A percentile compares a stretch with the other conserved stretches of the same genome.
Evolutionary conservation across 2,113 vertebrate species (phyloP).

Genomic region (Phaethornis superciliosus): DNA sequence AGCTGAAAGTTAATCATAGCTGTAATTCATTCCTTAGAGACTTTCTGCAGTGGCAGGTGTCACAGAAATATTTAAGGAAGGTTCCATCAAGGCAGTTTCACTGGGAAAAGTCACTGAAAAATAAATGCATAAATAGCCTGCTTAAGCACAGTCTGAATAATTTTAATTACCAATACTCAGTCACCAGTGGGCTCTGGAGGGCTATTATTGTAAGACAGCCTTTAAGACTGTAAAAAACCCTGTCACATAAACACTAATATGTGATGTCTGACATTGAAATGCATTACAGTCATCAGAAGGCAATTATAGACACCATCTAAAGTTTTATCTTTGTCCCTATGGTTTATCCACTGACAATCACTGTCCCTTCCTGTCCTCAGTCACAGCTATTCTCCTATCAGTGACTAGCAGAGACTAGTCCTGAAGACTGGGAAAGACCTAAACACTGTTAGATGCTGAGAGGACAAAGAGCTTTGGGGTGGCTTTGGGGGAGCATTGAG

Average conservation of each 20-base stretch:
- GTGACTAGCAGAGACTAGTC: not conserved
- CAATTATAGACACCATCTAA: accelerated
- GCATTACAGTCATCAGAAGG: not conserved
- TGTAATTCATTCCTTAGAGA: not conserved
- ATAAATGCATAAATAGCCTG: not conserved
- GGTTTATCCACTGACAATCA: accelerated
- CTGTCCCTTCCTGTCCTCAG: not conserved
- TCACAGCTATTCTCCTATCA: not conserved
- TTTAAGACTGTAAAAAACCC: not conserved
- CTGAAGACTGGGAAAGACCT: not conserved
- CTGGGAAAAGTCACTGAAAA: not conserved
- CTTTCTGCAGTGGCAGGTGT: constrained; percentile 13
- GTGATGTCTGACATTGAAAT: not conserved
- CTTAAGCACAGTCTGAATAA: not conserved
- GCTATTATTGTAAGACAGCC: not conserved
- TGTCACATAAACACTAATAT: not conserved
- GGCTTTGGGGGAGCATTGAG: not conserved
- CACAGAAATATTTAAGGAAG: not conserved
- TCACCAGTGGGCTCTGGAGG: not conserved
- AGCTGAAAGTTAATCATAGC: not conserved
- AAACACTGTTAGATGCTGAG: not conserved
- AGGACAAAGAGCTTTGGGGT: not conserved
- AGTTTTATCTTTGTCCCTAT: not conserved
- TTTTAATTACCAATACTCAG: not conserved
- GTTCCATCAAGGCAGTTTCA: not conserved